Evolutionary conservation across 2,797 vertebrate genomes (phyloP), one percentile per base, ranked within the genome.

Genomic region (Vireo griseus): DNA sequence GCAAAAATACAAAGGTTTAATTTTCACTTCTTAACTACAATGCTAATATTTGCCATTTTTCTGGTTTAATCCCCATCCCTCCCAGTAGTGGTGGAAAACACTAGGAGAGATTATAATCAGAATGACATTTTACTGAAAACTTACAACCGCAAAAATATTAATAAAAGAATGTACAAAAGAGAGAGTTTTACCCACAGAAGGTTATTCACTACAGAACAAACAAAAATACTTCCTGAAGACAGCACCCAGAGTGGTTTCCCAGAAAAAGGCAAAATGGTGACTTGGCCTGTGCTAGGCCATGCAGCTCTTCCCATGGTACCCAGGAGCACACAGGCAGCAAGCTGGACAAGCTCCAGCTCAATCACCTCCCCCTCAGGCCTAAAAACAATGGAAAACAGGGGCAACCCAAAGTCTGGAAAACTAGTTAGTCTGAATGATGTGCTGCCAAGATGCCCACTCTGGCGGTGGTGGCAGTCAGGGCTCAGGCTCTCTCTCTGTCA

Each of bases 381-480:
- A 12, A 15, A 44, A 75, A 74, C 21, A 22, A 16, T 44, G 45
- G n/a, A 37, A 28, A 58, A 51, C 8, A 31, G n/a, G 18, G 22
- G 28, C 31, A 81, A 25, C 5, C 2, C 28, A 16, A 85, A 58
- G 37, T 8, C 45, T 75, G 61, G 45, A 51, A 58, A 37, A 13
- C 5, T 28, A 24, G 12, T 28, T 45, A 0, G 0, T 16, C 21
- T 5, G 5, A 51, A 51, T 39, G 39, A 5, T 51, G n/a, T 28
- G 11, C 37, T 42, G 51, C 33, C n/a, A 22, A 28, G 45, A 44
- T n/a, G 44, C 21, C 0, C 0, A 6, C 26, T 67, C 71, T 1
- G 8, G n/a, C 1, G 0, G 2, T 26, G 52, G 18, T 51, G n/a
- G 10, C 9, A 3, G 29, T n/a, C 54, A 19, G 2, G 6, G n/a